A percentile compares a stretch with the other conserved stretches of the same genome.
Conservation (phyloP, 2,888 invertebrate species). For the Hecatera dysodea region DNA sequence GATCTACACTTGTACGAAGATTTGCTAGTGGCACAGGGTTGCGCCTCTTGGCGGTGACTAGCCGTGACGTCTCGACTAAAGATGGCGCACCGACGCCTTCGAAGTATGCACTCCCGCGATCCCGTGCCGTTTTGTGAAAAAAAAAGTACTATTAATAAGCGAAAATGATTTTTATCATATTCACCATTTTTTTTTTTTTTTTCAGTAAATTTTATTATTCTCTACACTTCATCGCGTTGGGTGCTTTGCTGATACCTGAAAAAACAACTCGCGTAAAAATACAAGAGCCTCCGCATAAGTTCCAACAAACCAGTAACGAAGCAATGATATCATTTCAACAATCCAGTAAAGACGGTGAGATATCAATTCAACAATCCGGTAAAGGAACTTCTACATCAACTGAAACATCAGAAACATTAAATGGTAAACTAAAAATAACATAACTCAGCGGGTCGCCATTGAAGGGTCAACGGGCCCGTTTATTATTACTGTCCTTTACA, state of each 20-base stretch:
- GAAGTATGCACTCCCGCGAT: constrained; percentile 58
- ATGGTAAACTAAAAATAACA: constrained; percentile 79
- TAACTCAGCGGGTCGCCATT: constrained; percentile 12
- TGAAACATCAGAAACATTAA: constrained; percentile 73
- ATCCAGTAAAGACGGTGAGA: constrained; percentile 53
- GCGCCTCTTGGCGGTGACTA: constrained; percentile 51
- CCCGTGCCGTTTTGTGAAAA: constrained; percentile 73
- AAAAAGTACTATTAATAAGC: constrained; percentile 70
- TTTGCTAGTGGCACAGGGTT: constrained; percentile 72
- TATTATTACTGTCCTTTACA: constrained; percentile 4
- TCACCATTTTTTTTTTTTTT: constrained; percentile 53
- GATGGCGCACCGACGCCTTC: constrained; percentile 31
- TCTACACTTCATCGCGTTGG: constrained; percentile 87
- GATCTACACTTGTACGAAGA: constrained; percentile 87
- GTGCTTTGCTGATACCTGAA: constrained; percentile 84
- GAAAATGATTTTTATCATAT: background rate
- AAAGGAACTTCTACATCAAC: constrained; percentile 56
- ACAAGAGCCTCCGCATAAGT: constrained; percentile 69
- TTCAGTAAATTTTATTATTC: constrained; percentile 91
- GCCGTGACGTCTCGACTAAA: constrained; percentile 63
- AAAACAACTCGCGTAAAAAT: constrained; percentile 64
- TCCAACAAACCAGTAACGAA: constrained; percentile 69
- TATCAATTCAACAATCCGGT: constrained; percentile 67
- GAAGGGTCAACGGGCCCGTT: background rate
- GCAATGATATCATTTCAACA: constrained; percentile 63